Base-by-base conservation (phyloP, 2,797 vertebrate genomes). In the Pangasius sanitwongsei region DNA sequence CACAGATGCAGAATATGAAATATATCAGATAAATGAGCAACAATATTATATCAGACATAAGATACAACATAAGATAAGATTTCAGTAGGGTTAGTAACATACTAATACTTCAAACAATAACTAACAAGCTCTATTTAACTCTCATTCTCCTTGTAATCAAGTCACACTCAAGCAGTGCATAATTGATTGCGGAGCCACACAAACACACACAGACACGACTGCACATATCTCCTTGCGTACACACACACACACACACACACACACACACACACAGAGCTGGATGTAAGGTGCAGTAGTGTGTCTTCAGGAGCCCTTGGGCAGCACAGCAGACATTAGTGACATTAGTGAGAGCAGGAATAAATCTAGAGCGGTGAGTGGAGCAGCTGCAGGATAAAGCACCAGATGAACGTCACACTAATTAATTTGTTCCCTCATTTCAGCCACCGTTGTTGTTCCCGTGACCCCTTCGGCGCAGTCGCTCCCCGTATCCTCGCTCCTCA, bases 331-430 rank as follows among this genome's bases (percentile, higher is more conserved):
- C 31, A 48, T 75, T 83, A 81, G 59, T 63, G 65, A 70, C 67
- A 70, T 80, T 80, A 75, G 28, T 31, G 59, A 28, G 57, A 31
- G 6, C 15, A 0, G 7, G 74, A 85, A 91, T 92, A 87, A 94
- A 93, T 92, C 89, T 88, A 65, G 90, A 93, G 91, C 83, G 89
- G 92, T 91, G 90, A 89, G 91, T 92, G 75, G 89, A 90, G 85
- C 92, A 93, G 94, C 94, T 95, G 93, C 88, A 88, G 93, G 92
- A 91, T 89, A 90, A 91, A 89, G 81, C 89, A 92, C 78, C 90
- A 92, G 92, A 93, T 94, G 90, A 95, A 93, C 91, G 67, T 87
- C 91, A 87, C 48, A 81, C 85, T 94, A 94, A 94, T 95, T 95
- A 93, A 95, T 95, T 94, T 92, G 90, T 90, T 67, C 75, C 20